Base-by-base conservation (phyloP, 2,797 vertebrate species). In the Myripristis murdjan region DNA sequence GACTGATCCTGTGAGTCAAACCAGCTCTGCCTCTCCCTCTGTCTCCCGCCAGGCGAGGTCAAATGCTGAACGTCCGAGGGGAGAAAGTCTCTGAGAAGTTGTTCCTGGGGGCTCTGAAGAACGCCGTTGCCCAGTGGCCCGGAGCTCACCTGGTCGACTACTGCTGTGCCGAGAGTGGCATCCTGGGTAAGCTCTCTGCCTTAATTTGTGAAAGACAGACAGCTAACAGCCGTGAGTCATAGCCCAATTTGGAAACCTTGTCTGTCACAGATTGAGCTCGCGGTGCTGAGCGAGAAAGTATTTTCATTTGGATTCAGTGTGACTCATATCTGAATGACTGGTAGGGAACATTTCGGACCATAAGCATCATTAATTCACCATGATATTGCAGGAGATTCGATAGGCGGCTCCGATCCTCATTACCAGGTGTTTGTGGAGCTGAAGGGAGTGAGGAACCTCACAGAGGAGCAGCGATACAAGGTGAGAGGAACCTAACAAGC, bases 391-490 rank as follows among this genome's bases (percentile, higher is more conserved):
- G 97, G 96, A 1, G 92, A 95, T 65, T 87, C 89, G 0, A 95
- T 90, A 0, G 95, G 96, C 0, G 94, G 92, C 22, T 95, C 94
- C 0, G 97, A 97, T 46, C 97, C 96, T 18, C 97, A 98, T 88
- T 99, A 98, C 5, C 95, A 97, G 82, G 97, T 98, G 59, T 99
- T 98, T 7, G 6, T 98, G 58, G 97, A 97, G 84, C 92, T 99
- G 61, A 95, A 86, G 77, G 97, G 97, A 3, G 93, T 98, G 72
- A 93, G 97, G 85, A 96, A 97, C 74, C 94, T 98, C 53, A 95
- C 95, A 0, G 97, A 98, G 87, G 95, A 94, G 39, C 96, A 97
- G 60, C 93, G 97, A 59, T 95, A 96, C 83, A 98, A 97, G 96
- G 97, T 97, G 55, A 83, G 77, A 53, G 3, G 7, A 55, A 23